Evolutionary conservation across 2,888 invertebrate species (phyloP), one percentile per base, ranked within the genome.

Genomic region (Drosophila cognata): DNA sequence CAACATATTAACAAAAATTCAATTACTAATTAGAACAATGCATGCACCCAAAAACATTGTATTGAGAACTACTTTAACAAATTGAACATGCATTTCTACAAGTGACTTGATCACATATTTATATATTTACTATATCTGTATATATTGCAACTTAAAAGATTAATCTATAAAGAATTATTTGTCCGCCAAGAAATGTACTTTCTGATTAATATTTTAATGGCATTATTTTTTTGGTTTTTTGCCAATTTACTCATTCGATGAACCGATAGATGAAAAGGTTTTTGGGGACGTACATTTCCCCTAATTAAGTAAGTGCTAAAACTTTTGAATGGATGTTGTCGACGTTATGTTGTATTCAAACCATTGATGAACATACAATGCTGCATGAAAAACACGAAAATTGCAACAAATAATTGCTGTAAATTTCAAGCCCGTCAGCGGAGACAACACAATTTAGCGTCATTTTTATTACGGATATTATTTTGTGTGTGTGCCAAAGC

Each of bases 391-490:
- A 57, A 51, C 48, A 29, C 3, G 63, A 63, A 63, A 70, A 62
- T 41, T 18, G 51, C 68, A 65, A 57, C 58, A 60, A 71, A 70
- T 71, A 79, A 76, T 73, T 77, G 74, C 56, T 51, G 72, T 51
- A 74, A 85, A 90, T 90, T 82, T 84, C 84, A 69, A 82, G 74
- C 61, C 84, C 90, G 87, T 90, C 87, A 90, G 51, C 86, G 67
- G 59, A 60, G 60, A 63, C 60, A 64, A 67, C 60, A 85, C 81
- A 83, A 74, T 88, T 73, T 53, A 68, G 68, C 46, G 36, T 41
- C 73, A 73, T 36, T 68, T 78, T 65, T 64, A 64, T 78, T 51
- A 31, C 64, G 57, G 29, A 60, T 58, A 60, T 57, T 35, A n/a
- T 35, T 35, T 13, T 38, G 52, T 68, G 41, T 68, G 77, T 69